Base-by-base conservation (phyloP, 1,140 invertebrate genomes). In the Spodoptera litura region DNA sequence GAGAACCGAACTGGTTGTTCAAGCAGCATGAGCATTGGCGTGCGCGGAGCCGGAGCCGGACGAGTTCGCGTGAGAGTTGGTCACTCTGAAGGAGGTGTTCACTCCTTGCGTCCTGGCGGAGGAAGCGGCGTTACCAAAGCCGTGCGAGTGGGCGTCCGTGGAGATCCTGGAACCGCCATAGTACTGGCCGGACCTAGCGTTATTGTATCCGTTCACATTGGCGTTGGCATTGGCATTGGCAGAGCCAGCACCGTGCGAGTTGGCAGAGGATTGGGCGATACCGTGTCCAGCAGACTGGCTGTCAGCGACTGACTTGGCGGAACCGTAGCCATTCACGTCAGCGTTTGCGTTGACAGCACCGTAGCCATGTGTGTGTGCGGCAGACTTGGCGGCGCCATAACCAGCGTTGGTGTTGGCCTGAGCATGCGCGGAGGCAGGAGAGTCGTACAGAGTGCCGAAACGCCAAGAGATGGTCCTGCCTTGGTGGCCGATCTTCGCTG, bases 1-100 rank as follows among this genome's bases (percentile, higher is more conserved):
- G 35, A n/a, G 5, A 73, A 10, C 58, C 86, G 85, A 90, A 20
- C 80, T 70, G 49, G 78, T 87, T 75, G 10, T 20, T 75, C 20
- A 75, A 8, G 13, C 58, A 75, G 73, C 27, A 27, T 86, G 79
- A 13, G 91, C 90, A 38, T 91, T 88, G 27, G 92, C 88, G n/a
- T 88, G 81, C 52, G 92, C 90, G 5, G 83, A 76, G 12, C 91
- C 92, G 38, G 74, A 80, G 38, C 91, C 92, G 52, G 80, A 86
- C 12, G 85, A 86, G 80, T 90, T 92, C 27, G 88, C 90, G n/a
- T 85, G 85, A 3, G 92, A 89, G 78, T 93, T 87, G 56, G 89
- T 76, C 0, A 89, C 83, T 56, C 85, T 92, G 82, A 87, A 91
- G 31, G 83, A 88, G 13, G 88, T 79, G 72, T 85, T 82, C 59